Percentiles rank a stretch among this genome's conserved stretches.
phyloP scores from a whole-genome alignment of 2,888 invertebrate genomes.

The Noctua janthina region DNA sequence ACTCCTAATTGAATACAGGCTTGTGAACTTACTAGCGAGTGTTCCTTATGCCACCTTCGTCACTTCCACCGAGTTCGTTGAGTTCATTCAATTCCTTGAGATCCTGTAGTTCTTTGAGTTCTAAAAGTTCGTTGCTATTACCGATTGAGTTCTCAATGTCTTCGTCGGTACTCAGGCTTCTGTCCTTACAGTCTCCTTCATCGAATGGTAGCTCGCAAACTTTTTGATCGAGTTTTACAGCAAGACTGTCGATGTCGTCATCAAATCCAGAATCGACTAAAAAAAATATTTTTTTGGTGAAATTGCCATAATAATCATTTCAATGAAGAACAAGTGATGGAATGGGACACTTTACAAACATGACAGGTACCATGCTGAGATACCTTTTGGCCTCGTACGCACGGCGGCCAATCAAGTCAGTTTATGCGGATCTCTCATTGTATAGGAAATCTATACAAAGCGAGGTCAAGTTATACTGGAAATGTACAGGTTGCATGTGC shows the following conservation, averaged over 20 bases:
- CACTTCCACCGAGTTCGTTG: neutral
- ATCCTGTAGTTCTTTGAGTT: neutral
- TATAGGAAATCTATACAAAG: no score
- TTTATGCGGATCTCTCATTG: no score
- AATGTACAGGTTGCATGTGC: no score
- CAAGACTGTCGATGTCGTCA: neutral
- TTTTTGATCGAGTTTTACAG: neutral
- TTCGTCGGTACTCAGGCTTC: constrained; percentile 1
- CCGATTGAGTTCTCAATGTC: neutral
- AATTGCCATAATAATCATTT: no score
- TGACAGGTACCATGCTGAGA: no score
- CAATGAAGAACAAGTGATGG: no score
- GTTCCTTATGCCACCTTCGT: neutral
- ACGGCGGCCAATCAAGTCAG: no score
- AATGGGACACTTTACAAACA: no score
- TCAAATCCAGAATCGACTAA: neutral
- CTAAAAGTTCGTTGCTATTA: neutral
- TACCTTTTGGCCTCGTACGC: no score
- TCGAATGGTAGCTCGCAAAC: constrained; percentile 11
- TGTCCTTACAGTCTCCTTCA: constrained; percentile 4
- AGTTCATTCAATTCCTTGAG: neutral
- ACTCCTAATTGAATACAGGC: no score
- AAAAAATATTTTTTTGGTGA: neutral
- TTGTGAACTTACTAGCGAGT: constrained; percentile 9
- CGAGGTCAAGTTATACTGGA: no score